Percentiles rank a stretch among this genome's conserved stretches.
Conservation (phyloP, 2,797 vertebrate genomes). For the Enteromius fasciolatus region DNA sequence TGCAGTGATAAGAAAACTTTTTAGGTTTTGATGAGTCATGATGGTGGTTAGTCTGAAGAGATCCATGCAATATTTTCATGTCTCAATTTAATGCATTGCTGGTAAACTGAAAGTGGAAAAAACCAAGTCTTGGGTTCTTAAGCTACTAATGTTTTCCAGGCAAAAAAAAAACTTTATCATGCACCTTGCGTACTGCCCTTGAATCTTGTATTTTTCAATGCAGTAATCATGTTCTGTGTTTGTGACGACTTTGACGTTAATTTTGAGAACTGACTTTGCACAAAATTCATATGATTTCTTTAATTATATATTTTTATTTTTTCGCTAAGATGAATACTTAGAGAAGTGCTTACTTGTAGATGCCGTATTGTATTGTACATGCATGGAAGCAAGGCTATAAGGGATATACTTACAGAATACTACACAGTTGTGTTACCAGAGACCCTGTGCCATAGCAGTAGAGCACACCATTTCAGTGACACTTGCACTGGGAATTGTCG, state of each 20-base stretch:
- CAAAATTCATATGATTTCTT: neutral
- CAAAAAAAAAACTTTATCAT: too few species aligned
- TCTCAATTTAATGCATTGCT: neutral
- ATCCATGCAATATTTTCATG: neutral
- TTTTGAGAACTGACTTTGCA: neutral
- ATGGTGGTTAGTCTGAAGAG: neutral
- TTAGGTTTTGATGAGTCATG: slow-evolving; percentile 5
- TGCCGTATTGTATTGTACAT: neutral
- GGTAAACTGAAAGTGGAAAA: neutral
- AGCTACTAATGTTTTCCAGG: neutral
- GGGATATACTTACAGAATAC: neutral
- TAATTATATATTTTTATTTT: neutral
- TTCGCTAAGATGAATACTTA: neutral
- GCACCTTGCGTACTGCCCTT: neutral
- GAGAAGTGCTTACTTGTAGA: neutral
- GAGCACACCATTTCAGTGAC: too few species aligned
- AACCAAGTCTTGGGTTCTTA: neutral
- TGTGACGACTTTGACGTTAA: neutral
- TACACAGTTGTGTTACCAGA: too few species aligned
- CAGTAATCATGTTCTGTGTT: neutral
- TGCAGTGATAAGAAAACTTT: slow-evolving; percentile 2
- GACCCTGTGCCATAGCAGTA: too few species aligned
- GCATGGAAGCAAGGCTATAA: neutral
- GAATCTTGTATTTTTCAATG: neutral
- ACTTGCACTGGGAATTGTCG: too few species aligned